Evolutionary conservation across 2,797 vertebrate species (phyloP), one percentile per base, ranked within the genome.

Genomic region (Sebastes paucispinis): DNA sequence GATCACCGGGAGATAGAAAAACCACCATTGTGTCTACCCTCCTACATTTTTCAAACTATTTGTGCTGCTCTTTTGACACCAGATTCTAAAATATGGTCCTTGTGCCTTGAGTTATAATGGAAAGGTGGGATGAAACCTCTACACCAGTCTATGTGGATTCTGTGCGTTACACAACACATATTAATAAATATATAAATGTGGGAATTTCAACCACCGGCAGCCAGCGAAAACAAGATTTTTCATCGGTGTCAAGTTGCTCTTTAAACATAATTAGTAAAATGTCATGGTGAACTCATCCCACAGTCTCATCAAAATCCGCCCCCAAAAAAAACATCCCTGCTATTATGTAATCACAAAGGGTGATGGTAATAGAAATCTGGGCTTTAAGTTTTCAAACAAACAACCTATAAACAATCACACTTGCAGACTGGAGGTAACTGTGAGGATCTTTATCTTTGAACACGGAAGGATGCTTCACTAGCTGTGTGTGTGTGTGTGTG

Each of bases 401-500:
- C 18, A 68, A 60, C 43, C 57, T 34, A 47, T 65, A 71, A 86
- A 80, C 76, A 76, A 71, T 47, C n/a, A 27, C 12, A 64, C 36
- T 54, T 25, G 58, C 25, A 63, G 54, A 75, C 47, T 32, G 29
- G 25, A 80, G 71, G 39, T 36, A 50, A 62, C 65, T 62, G 75
- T 50, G 66, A 89, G 62, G 34, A 14, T 50, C 59, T 34, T 67
- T 22, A 5, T 43, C 59, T 86, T 77, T 85, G 75, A 88, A 84
- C 70, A 80, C 6, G 60, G 22, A 66, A 58, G 24, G 68, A 81
- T 36, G 69, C 22, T 62, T 64, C 62, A 14, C 63, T 34, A 31
- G 81, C 71, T 66, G 6, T 54, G 25, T 66, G 22, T 47, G 59
- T 75, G 59, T 12, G 10, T 12, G 34, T 20, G 52, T 22, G 55